Evolutionary conservation across 1,140 invertebrate genomes (phyloP), one percentile per base, ranked within the genome.

Genomic region (Druon quercuslanigerum): DNA sequence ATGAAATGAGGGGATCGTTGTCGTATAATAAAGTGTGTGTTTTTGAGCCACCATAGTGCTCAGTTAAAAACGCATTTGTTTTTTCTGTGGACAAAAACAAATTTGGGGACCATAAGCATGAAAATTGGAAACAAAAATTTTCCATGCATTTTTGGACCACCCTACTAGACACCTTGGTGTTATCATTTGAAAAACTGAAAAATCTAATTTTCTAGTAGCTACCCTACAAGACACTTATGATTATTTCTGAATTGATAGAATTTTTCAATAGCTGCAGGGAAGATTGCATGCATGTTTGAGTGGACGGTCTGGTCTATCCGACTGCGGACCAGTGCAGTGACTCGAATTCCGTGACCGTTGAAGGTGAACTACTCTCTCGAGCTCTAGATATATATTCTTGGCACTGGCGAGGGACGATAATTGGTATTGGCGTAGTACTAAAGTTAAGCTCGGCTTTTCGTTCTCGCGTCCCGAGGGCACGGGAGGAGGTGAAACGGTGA

Each of bases 401-500:
- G 20, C 20, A 20, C 50, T 76, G 78, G 72, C 78, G 79, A 78
- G 79, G 78, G 80, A 79, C 76, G 82, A 84, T 84, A 85, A 84
- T 84, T 80, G 79, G 80, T 85, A 84, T 83, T 84, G 81, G 71
- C 79, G 79, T 71, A 46, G 54, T 70, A 74, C 52, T 33, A 51
- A 77, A 76, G 72, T 72, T 46, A 66, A 82, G 75, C 57, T 46
- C 12, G 9, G 75, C 50, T 77, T 51, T 73, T 75, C 72, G 6
- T 57, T 79, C 74, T 72, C 60, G 51, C 54, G 60, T 70, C 46
- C 70, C 54, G 78, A 73, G 77, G 81, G 74, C 70, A 56, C 51
- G 50, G 16, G 52, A 17, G 20, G 66, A n/a, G 17, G 71, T n/a
- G 71, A 78, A 66, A 56, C 20, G 17, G 52, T n/a, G 57, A 11